These are phyloP conservation scores for Meandrina meandrites DNA, from an alignment of 92 coral and sea anemone species.

Conservation along the genomic window DNA sequence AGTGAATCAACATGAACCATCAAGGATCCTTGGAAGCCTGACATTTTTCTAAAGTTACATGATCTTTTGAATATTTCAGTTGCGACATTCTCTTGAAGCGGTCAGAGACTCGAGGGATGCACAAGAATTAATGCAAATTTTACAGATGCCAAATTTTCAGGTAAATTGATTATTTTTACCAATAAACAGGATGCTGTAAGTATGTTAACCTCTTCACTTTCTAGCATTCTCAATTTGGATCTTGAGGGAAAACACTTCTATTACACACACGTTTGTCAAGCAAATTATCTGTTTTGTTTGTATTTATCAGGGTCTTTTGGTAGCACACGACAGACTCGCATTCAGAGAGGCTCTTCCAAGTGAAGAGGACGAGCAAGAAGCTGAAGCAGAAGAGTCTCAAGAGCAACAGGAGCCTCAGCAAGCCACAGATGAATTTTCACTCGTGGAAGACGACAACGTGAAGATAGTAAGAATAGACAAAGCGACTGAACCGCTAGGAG, in stretches of 20 bases:
- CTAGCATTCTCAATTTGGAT: too few species aligned
- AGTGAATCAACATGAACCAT: too few species aligned
- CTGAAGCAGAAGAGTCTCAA: constrained; percentile 56
- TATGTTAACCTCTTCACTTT: neutral
- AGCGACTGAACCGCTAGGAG: constrained; percentile 94
- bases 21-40: neutral
- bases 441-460: constrained; percentile 86
- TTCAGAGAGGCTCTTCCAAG: constrained; percentile 95
- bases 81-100: constrained; percentile 33
- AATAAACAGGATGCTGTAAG: too few species aligned
- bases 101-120: constrained; percentile 68
- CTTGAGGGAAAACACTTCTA: neutral
- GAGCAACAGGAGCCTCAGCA: constrained; percentile 52
- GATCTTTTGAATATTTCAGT: constrained; percentile 15
- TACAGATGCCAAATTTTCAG: constrained; percentile 79
- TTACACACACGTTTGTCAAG: neutral
- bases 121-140: constrained; percentile 63
- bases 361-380: constrained; percentile 70
- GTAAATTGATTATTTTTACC: constrained; percentile 28
- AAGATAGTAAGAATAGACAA: constrained; percentile 95
- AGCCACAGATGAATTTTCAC: constrained; percentile 75
- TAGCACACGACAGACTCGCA: constrained; percentile 95
- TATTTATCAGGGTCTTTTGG: constrained; percentile 70
- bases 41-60: neutral
- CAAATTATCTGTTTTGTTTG: neutral